Evolutionary conservation across 2,888 invertebrate species (phyloP), one percentile per base, ranked within the genome.

Genomic region (Platynereis dumerilii): DNA sequence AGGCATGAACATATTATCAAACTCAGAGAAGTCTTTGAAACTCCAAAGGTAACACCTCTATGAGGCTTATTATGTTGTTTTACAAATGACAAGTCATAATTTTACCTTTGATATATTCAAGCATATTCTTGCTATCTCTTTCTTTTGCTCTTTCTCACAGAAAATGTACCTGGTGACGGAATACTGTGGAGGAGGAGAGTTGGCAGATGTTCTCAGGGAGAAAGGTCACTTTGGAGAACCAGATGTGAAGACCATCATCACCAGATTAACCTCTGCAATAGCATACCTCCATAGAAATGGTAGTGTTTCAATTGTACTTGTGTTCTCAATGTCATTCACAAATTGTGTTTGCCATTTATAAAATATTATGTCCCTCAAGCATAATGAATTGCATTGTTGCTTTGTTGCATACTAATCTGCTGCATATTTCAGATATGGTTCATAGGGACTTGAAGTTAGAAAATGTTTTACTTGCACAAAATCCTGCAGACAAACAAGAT

Each of bases 141-240:
- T 34, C 12, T 34, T 7, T 7, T 34, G 12, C 34, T 34, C 12
- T 34, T 34, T 34, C 34, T 34, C 72, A 48, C 74, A 84, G 81
- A 86, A 85, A 74, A 86, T 88, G 76, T 88, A 86, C 76, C 78
- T 88, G 71, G 83, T 88, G 15, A 84, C 88, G 78, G 88, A 88
- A 77, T 76, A 85, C 53, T 88, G 88, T 77, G 78, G 80, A 24
- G 80, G 80, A 2, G 86, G 85, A 24, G 87, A 87, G 69, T 78
- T 88, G 65, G 83, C 82, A 1, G 81, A 84, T 66, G 75, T 83
- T 22, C 84, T 84, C 44, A 76, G 85, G 59, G 79, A 81, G 60
- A 85, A 84, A 27, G 73, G 74, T 26, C 61, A 63, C 28, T 76
- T 83, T 64, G 69, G 72, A 42, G 83, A 84, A 68, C 62, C 69